A percentile compares a stretch with the other conserved stretches of the same genome.
phyloP scores from a whole-genome alignment of 2,113 vertebrate species.

The Apaloderma vittatum region DNA sequence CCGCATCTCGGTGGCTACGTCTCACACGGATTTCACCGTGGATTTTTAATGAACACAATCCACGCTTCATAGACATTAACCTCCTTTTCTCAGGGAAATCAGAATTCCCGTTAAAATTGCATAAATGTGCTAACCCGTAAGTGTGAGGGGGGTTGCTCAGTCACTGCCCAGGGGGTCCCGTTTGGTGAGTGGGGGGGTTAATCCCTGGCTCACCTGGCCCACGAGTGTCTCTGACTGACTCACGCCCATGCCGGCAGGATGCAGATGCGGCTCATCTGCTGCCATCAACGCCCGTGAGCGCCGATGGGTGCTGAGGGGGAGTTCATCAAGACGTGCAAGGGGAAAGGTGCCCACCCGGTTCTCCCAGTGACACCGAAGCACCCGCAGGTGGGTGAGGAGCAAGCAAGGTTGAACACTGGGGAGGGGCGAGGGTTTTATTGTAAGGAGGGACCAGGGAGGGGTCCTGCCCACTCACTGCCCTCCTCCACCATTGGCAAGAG shows the following conservation, averaged over 20 bases:
- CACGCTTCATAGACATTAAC: neutral
- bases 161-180: neutral
- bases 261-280: rapidly evolving
- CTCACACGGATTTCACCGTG: neutral
- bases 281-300: rapidly evolving
- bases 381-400: rapidly evolving
- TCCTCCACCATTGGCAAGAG: rapidly evolving
- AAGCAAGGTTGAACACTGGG: rapidly evolving
- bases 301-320: neutral
- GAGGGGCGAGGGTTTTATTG: neutral
- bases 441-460: neutral
- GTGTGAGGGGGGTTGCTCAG: neutral
- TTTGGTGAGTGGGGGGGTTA: neutral
- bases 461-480: neutral
- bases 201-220: neutral
- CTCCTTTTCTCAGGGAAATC: neutral
- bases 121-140: rapidly evolving
- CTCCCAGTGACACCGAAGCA: rapidly evolving
- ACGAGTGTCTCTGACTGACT: neutral
- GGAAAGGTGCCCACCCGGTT: neutral
- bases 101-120: neutral
- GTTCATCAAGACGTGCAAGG: neutral
- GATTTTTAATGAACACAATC: neutral
- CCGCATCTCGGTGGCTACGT: neutral
- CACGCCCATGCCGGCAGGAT: rapidly evolving